Evolutionary conservation across 2,113 vertebrate genomes (phyloP), one percentile per base, ranked within the genome.

Genomic region (Cinclus cinclus): DNA sequence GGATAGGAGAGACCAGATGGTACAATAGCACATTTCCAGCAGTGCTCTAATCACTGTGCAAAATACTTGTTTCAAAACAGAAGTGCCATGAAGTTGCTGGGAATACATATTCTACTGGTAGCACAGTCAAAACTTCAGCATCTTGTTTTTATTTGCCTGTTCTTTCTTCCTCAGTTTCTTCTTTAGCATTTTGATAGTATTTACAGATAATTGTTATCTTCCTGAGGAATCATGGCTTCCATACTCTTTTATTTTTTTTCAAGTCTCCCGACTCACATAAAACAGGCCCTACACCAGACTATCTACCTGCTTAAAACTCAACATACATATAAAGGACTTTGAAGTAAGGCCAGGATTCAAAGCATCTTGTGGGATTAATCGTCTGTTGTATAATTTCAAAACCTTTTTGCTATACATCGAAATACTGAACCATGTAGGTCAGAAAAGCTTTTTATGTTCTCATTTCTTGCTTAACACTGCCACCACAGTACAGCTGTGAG

Each of bases 361-460:
- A 84, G 23, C 17, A 55, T 83, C 30, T 85, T 95, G 70, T 67
- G 59, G 71, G 78, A 95, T 95, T 95, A 95, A 87, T 84, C 58
- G 55, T 89, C 46, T 83, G 53, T 83, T 85, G 33, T 70, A 55
- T 87, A 95, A 94, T 91, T 76, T 35, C 63, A 83, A 90, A 94
- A 22, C 46, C 15, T 20, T 93, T 92, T 89, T 67, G 30, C 63
- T 83, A 77, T 86, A 89, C 55, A 86, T 93, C 10, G 42, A 87
- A 96, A 93, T 96, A 79, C 69, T 77, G 42, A 93, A 35, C n/a
- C 94, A 91, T 95, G 47, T 94, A 83, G 94, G 90, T 92, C 90
- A 94, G 68, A 92, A 85, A 86, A 42, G 50, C 27, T 93, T 89
- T 94, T 85, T 74, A 69, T 74, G 35, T 92, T 84, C 78, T 75